Conservation (phyloP, 2,888 invertebrate genomes). For the Hemistola chrysoprasaria region DNA sequence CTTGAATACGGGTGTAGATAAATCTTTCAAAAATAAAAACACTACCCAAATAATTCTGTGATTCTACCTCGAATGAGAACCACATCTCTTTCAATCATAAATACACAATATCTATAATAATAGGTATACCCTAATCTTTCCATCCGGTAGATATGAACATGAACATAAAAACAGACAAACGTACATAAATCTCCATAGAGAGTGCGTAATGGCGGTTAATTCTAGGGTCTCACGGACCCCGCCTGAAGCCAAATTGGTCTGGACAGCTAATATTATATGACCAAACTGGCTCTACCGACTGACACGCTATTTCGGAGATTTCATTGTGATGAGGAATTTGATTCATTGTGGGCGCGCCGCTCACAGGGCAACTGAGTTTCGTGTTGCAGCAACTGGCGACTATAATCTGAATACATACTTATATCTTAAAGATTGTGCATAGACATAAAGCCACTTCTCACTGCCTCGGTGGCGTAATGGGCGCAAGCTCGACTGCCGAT, state of each 20-base stretch:
- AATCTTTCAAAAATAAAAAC: no score
- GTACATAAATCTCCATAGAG: constrained; percentile 51
- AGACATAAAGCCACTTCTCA: no score
- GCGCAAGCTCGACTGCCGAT: no score
- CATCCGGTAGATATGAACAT: constrained; percentile 20
- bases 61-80: no score
- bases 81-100: no score
- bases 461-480: no score
- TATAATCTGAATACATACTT: no score
- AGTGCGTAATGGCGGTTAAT: constrained; percentile 51
- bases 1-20: no score
- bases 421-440: no score
- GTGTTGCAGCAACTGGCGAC: no score
- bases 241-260: constrained; percentile 34
- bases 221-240: constrained; percentile 40
- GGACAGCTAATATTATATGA: constrained; percentile 30
- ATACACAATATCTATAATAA: neutral
- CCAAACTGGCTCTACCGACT: constrained; percentile 32
- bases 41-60: no score
- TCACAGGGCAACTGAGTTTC: no score
- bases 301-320: constrained; percentile 9
- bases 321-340: neutral
- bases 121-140: constrained; percentile 27
- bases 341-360: neutral
- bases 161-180: constrained; percentile 32